phyloP scores from a whole-genome alignment of 2,797 vertebrate species.

The Gallirallus australis region DNA sequence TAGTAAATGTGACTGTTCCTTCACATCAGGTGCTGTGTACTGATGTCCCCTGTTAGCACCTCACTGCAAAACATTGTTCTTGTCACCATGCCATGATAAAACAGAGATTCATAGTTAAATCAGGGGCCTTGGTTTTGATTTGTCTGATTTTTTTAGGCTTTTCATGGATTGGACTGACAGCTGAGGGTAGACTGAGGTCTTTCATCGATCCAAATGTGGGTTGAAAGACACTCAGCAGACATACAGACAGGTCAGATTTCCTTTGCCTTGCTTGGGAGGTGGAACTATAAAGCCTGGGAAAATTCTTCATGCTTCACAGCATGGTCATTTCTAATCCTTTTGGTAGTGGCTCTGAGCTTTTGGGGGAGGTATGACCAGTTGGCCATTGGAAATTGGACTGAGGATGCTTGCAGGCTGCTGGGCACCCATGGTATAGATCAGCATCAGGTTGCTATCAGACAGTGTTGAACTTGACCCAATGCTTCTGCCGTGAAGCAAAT shows the following conservation, averaged over 20 bases:
- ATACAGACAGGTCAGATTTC: background rate
- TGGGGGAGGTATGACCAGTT: background rate
- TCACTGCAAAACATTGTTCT: background rate
- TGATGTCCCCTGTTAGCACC: background rate
- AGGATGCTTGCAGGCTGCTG: background rate
- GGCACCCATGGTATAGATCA: rapidly evolving
- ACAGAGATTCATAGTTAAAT: background rate
- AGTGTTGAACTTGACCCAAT: background rate
- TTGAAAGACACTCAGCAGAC: background rate
- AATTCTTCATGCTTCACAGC: background rate
- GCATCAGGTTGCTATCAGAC: background rate
- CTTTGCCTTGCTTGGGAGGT: background rate
- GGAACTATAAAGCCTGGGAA: background rate
- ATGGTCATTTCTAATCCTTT: background rate
- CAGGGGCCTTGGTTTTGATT: background rate
- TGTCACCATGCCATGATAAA: background rate
- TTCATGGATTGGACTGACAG: background rate
- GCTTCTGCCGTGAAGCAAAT: background rate
- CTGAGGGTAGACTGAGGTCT: background rate
- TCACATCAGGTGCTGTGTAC: background rate
- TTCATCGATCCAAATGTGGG: background rate
- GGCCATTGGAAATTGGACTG: background rate
- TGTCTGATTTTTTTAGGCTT: background rate
- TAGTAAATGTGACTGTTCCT: background rate
- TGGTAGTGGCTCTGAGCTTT: background rate